Evolutionary conservation across 1,140 invertebrate species (phyloP), one percentile per base, ranked within the genome.

Genomic region (Zaprionus vittiger): DNA sequence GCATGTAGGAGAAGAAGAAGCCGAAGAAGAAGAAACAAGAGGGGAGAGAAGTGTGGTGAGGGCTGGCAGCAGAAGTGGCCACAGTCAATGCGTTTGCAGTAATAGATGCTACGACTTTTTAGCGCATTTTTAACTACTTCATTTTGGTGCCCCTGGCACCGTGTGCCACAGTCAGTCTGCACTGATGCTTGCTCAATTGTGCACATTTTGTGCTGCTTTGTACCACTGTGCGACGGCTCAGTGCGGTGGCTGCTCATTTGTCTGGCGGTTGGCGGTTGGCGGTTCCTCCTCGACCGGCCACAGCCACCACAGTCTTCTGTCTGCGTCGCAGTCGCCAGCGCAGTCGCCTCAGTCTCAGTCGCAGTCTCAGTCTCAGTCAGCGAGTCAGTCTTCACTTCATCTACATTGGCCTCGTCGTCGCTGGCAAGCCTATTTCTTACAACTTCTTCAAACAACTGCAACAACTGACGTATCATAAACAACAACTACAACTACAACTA

Each of bases 381-480:
- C 57, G 24, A n/a, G 15, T 41, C 57, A 22, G 57, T 20, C 47
- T 60, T 34, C 34, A 44, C 57, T 63, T 63, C 59, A 47, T 9
- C 28, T 52, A 41, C 64, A 66, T 66, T 66, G 64, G 73, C 55
- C 70, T 54, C 62, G 24, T 64, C 31, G 73, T 67, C 31, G 73
- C 56, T 63, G 71, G 61, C 83, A 78, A 77, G 83, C 77, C 84
- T 84, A 81, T 90, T 90, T 79, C 81, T 89, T 84, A 90, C 85
- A 89, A 89, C 84, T 89, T 89, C 84, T 89, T 89, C 81, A 83
- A 83, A 89, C 81, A 89, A 86, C 83, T 83, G 80, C 83, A 86
- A 77, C 84, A 89, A 89, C 81, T 90, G 85, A 89, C 73, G 85
- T 90, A 89, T 87, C 78, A 79, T 83, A 89, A 83, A 81, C 84